Evolutionary conservation across 2,797 vertebrate genomes (phyloP).

Genomic region (Spatula versicolor): DNA sequence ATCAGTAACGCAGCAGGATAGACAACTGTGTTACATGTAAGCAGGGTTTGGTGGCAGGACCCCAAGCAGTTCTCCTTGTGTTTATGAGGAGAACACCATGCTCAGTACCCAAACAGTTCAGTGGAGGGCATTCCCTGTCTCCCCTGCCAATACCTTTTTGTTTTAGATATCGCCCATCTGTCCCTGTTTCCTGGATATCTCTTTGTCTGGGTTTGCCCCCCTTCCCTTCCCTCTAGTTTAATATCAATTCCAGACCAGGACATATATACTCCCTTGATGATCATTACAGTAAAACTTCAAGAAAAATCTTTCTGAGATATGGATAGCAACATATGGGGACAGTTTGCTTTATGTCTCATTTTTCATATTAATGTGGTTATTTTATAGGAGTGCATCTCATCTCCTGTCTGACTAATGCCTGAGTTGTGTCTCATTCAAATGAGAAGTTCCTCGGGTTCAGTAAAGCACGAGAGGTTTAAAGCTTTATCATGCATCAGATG

Average conservation of each 20-base stretch:
- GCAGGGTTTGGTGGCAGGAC: background rate
- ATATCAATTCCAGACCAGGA: conserved; percentile 41
- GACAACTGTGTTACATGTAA: background rate
- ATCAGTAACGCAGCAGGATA: background rate
- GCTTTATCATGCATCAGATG: background rate
- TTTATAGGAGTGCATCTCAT: conserved; percentile 57
- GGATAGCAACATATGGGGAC: conserved; percentile 62
- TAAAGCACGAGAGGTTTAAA: background rate
- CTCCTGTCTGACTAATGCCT: conserved; percentile 58
- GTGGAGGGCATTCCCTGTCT: background rate
- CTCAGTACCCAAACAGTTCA: background rate
- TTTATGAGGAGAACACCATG: background rate
- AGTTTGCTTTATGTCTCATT: conserved; percentile 62
- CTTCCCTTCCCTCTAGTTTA: conserved; percentile 16
- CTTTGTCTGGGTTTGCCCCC: conserved; percentile 10
- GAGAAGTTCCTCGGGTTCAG: conserved; percentile 29
- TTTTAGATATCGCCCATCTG: background rate
- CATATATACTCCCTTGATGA: conserved; percentile 27
- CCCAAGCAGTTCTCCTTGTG: background rate
- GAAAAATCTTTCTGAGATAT: conserved; percentile 41
- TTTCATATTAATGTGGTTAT: conserved; percentile 59
- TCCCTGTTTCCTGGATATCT: background rate
- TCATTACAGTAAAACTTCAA: conserved; percentile 50
- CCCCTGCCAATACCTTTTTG: background rate
- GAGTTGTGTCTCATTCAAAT: conserved; percentile 41